These are phyloP conservation scores for Drosophila trapezifrons DNA, from an alignment of 1,140 invertebrate species.

Conservation along the genomic window DNA sequence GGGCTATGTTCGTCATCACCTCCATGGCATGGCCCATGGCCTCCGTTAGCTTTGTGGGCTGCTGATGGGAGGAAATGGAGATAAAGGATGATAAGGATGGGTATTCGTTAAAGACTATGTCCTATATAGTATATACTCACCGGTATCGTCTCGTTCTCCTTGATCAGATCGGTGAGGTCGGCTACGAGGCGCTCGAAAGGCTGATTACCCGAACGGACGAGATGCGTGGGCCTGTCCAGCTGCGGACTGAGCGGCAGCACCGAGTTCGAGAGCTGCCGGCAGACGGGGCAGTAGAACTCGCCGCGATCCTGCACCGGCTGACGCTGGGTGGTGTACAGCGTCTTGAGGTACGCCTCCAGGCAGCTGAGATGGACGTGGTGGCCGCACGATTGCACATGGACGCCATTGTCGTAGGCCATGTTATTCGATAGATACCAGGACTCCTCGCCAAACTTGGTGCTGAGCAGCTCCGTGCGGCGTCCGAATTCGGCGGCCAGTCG, in stretches of 20 bases:
- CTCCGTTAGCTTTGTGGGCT: conserved; percentile 88
- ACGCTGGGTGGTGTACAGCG: conserved; percentile 90
- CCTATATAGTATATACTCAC: conserved; percentile 85
- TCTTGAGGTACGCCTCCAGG: conserved; percentile 93
- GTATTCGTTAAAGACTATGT: too few species aligned
- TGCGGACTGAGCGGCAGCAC: conserved; percentile 94
- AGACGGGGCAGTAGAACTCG: conserved; percentile 97
- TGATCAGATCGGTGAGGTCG: conserved; percentile 88
- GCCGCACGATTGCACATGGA: conserved; percentile 97
- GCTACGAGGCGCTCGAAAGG: conserved; percentile 85
- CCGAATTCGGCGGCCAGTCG: conserved; percentile 73
- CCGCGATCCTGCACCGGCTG: conserved; percentile 92
- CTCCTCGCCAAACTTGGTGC: conserved; percentile 82
- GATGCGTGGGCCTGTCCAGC: conserved; percentile 88
- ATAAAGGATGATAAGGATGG: background rate
- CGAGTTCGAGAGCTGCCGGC: conserved; percentile 96
- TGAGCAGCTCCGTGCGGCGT: conserved; percentile 72
- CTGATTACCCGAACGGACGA: conserved; percentile 87
- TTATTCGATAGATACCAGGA: conserved; percentile 94
- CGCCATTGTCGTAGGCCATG: conserved; percentile 96
- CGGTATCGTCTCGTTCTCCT: conserved; percentile 88
- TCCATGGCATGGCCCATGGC: conserved; percentile 96
- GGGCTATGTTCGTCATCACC: conserved; percentile 92
- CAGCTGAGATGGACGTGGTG: conserved; percentile 98
- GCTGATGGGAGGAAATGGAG: conserved; percentile 60